Evolutionary conservation across 1,140 invertebrate species (phyloP), one percentile per base, ranked within the genome.

Genomic region (Ctenoplectra terminalis): DNA sequence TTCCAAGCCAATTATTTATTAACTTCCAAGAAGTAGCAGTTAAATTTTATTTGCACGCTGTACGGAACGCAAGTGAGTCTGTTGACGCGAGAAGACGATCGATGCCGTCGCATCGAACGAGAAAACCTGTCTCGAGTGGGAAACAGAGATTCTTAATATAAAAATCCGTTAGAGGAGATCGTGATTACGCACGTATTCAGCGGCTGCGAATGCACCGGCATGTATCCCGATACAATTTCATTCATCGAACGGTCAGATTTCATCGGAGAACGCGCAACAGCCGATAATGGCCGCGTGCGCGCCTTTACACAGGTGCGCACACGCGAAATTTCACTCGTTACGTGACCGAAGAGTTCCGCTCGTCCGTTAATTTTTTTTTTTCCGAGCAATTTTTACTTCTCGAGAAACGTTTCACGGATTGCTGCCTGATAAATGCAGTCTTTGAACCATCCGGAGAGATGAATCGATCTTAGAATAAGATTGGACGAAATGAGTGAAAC

Each of bases 191-290:
- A n/a, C 8, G 37, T 26, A 17, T 43, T 43, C 23, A 37, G 23
- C 15, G 31, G 23, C 34, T n/a, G 13, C 23, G 34, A 66, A 26
- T 17, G 15, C 52, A 54, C n/a, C 48, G 5, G 26, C 29, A 75
- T 64, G 0, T 64, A 75, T 13, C 29, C 17, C 31, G 31, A 50
- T 75, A 73, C 40, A 31, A 73, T 63, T 75, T 75, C 72, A 75
- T 75, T 75, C 58, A 75, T 75, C 58, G 40, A 74, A 23, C 34
- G 20, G n/a, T 37, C 29, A 56, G 31, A 75, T 75, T 29, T n/a
- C 11, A 26, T 56, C n/a, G 31, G 13, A 11, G 37, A 56, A 54
- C 23, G 6, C 7, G 17, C 23, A 29, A 70, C 37, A n/a, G 67
- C 46, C 64, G 46, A 50, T 69, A 34, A 34, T 15, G 4, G 5